Conservation (phyloP, 2,797 vertebrate species). For the Chiroxiphia lanceolata region DNA sequence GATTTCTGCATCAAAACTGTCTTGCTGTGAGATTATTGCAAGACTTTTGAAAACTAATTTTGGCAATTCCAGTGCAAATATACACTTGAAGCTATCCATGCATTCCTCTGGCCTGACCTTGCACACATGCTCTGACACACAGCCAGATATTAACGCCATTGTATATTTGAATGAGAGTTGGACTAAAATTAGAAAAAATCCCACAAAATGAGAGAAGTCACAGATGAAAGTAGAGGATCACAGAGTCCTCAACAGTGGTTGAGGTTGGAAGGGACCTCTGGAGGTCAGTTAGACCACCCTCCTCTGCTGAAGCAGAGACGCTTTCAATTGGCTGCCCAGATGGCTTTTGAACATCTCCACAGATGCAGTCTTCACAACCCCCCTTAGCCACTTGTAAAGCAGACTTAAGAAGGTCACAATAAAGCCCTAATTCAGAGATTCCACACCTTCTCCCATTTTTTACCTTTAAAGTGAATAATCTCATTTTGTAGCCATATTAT, state of each 20-base stretch:
- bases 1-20: background rate
- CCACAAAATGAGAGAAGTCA: background rate
- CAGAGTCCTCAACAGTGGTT: background rate
- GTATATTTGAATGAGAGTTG: background rate
- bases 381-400: background rate
- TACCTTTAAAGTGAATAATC: background rate
- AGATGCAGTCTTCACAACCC: background rate
- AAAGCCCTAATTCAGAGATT: background rate
- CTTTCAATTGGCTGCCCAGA: background rate
- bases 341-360: background rate
- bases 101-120: background rate
- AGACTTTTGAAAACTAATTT: background rate
- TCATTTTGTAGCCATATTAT: background rate
- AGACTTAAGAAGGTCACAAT: background rate
- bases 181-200: background rate
- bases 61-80: background rate
- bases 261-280: background rate
- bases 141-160: background rate
- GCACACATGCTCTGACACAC: background rate
- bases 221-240: background rate
- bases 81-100: background rate
- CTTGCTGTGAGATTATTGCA: background rate
- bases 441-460: background rate
- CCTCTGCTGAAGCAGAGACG: background rate
- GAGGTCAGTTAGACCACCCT: background rate